phyloP scores from a whole-genome alignment of 2,888 invertebrate genomes.

The Cetonia aurata region DNA sequence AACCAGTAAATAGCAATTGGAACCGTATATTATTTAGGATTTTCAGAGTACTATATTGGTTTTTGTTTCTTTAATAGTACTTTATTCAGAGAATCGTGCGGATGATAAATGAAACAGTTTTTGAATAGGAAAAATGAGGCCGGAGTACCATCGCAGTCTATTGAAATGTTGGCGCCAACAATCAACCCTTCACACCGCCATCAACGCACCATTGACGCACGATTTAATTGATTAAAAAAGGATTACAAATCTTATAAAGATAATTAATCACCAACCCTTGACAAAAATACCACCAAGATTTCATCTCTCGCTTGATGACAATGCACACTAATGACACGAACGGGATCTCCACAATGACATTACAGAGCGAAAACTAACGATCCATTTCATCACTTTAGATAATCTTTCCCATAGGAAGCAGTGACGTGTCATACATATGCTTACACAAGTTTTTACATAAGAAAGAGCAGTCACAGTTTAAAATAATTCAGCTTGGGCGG shows the following conservation, averaged over 20 bases:
- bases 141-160: constrained; percentile 48
- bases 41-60: no score
- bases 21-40: no score
- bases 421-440: constrained; percentile 46
- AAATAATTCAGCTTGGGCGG: no score
- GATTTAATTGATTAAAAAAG: constrained; percentile 64
- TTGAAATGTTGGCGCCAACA: constrained; percentile 56
- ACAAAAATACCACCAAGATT: constrained; percentile 58
- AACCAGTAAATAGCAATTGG: no score
- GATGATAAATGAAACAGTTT: constrained; percentile 47
- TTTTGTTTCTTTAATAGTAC: neutral
- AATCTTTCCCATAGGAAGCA: constrained; percentile 49
- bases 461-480: no score
- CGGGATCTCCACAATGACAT: constrained; percentile 61
- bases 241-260: constrained; percentile 62
- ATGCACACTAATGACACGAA: constrained; percentile 63
- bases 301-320: constrained; percentile 59
- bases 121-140: constrained; percentile 36
- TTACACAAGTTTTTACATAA: no score
- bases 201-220: constrained; percentile 57
- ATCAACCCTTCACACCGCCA: constrained; percentile 56
- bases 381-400: constrained; percentile 64
- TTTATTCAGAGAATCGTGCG: constrained; percentile 13
- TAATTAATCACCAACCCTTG: constrained; percentile 65
- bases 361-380: constrained; percentile 65